Evolutionary conservation across 2,113 vertebrate species (phyloP), one percentile per base, ranked within the genome.

Genomic region (Otus sunia): DNA sequence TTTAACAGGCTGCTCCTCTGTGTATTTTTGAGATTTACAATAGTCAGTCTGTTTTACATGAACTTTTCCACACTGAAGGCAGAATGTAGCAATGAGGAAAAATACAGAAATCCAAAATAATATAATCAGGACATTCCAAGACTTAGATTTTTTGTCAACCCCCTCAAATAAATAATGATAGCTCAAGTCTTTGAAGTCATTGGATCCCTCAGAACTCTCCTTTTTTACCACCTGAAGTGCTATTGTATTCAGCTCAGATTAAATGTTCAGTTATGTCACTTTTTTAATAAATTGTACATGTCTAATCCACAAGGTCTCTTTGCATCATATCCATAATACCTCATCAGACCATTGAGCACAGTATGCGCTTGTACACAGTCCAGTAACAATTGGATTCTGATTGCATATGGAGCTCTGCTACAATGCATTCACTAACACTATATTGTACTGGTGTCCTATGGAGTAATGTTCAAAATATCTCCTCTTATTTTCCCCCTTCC

Each of bases 341-440:
- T 98, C 97, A 98, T 97, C 98, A 98, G 99, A 97, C 98, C 99
- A 99, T 99, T 99, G 99, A 99, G 99, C 99, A 99, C 99, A 99
- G 99, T 98, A 96, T 98, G 98, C 6, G 97, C 98, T 97, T 96
- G 97, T 98, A 96, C 98, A 96, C 98, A 98, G 98, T 98, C 98
- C 98, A 98, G 97, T 98, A 98, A 98, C 98, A 98, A 98, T 98
- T 98, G 98, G 98, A 98, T 98, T 98, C 98, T 98, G 98, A 98
- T 98, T 98, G 98, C 98, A 97, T 96, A 97, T 84, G 97, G 96
- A 97, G 98, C 82, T 88, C 96, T 90, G 98, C 98, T 97, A 98
- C 98, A 98, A 97, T 98, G 97, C 96, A 90, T 96, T 97, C 96
- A 87, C 98, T 97, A 97, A 93, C 97, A 91, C 97, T 95, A 97